These are phyloP conservation scores for Fopius arisanus DNA, from an alignment of 1,140 invertebrate species.

Conservation along the genomic window DNA sequence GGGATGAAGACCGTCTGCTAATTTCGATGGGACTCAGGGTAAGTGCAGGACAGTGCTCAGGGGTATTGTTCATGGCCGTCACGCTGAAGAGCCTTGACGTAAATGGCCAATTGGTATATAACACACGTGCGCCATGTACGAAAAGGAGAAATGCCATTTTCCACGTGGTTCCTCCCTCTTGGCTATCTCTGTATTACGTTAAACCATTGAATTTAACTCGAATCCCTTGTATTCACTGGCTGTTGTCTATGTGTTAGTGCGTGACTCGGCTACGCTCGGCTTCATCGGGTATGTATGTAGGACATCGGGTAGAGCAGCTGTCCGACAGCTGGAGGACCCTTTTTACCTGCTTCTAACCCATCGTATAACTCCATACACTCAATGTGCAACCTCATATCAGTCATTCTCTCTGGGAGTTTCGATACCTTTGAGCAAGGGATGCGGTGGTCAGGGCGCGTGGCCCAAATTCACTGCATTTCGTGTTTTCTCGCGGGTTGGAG, in stretches of 20 bases:
- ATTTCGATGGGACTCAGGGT: conserved; percentile 51
- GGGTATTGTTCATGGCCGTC: conserved; percentile 12
- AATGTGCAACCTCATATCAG: conserved; percentile 13
- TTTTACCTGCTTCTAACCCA: conserved; percentile 59
- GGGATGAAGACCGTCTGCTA: conserved; percentile 54
- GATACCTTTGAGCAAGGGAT: neutral
- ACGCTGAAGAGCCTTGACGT: neutral
- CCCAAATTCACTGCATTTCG: neutral
- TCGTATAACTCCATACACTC: conserved; percentile 5
- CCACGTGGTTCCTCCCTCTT: conserved; percentile 1
- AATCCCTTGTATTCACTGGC: neutral
- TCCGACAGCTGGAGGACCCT: conserved; percentile 64
- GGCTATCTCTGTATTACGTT: conserved; percentile 28
- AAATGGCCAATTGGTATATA: conserved; percentile 18
- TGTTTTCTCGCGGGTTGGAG: neutral
- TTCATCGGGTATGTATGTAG: conserved; percentile 58
- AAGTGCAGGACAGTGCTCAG: conserved; percentile 11
- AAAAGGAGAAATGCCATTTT: conserved; percentile 16
- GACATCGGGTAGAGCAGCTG: conserved; percentile 62
- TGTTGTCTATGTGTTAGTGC: conserved; percentile 11
- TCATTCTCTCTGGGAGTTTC: neutral
- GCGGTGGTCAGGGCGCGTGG: neutral
- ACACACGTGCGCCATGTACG: conserved; percentile 4
- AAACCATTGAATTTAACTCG: neutral
- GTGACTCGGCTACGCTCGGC: conserved; percentile 23